These are phyloP conservation scores for Dryococelus australis DNA, from an alignment of 2,888 invertebrate genomes.

Conservation along the genomic window DNA sequence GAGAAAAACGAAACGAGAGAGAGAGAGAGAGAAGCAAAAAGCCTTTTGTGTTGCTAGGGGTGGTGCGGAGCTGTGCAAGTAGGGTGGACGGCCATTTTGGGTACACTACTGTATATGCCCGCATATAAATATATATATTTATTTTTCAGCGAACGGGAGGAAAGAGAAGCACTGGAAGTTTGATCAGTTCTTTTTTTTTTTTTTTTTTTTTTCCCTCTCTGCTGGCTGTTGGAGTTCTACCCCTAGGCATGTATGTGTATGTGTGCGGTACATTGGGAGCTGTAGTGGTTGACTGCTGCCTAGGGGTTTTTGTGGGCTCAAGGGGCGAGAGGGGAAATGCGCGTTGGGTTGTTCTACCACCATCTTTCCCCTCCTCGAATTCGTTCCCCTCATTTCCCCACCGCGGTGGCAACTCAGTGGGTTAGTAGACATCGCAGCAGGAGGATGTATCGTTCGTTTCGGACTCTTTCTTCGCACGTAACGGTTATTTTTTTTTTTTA, in stretches of 20 bases:
- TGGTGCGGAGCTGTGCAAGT: slow-evolving; percentile 42
- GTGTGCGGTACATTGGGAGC: slow-evolving; percentile 38
- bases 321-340: slow-evolving; percentile 28
- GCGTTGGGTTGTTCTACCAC: slow-evolving; percentile 25
- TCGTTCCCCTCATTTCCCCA: slow-evolving; percentile 25
- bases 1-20: slow-evolving; percentile 31
- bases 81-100: slow-evolving; percentile 46
- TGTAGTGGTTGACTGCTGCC: slow-evolving; percentile 36
- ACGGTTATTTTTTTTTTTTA: background rate
- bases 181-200: slow-evolving; percentile 21
- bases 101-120: slow-evolving; percentile 29
- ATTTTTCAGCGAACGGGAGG: slow-evolving; percentile 25
- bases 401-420: slow-evolving; percentile 18
- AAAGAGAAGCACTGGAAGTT: slow-evolving; percentile 20
- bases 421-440: slow-evolving; percentile 18
- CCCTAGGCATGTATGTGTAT: slow-evolving; percentile 31
- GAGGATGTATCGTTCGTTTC: background rate
- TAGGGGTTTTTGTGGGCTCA: slow-evolving; percentile 30
- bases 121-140: slow-evolving; percentile 26
- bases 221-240: slow-evolving; percentile 39
- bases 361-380: slow-evolving; percentile 11
- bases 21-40: slow-evolving; percentile 41
- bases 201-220: background rate
- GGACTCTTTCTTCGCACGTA: background rate
- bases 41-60: slow-evolving; percentile 44